Evolutionary conservation across 2,888 invertebrate genomes (phyloP).

Genomic region (Prionchulus punctatus): DNA sequence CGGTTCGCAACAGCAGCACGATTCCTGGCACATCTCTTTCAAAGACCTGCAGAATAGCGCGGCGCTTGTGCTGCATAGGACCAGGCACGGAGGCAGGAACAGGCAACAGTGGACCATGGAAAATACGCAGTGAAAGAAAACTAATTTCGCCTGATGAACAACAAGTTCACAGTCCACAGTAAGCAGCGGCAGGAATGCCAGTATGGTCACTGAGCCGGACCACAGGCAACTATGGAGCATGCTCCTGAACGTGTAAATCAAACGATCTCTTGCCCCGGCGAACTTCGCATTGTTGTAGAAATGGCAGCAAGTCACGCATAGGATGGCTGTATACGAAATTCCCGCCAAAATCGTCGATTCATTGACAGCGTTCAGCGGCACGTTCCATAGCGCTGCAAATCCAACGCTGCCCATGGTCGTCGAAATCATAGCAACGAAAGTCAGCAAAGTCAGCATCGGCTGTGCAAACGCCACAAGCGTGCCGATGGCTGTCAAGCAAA

Average conservation of each 20-base stretch:
- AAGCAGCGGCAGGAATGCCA: constrained; percentile 20
- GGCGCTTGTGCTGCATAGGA: neutral
- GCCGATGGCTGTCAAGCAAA: too few species aligned
- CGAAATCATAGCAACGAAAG: neutral
- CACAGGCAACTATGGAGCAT: neutral
- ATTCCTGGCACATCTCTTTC: neutral
- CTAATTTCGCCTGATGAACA: constrained; percentile 20
- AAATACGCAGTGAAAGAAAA: constrained; percentile 15
- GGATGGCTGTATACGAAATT: constrained; percentile 15
- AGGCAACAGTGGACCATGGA: constrained; percentile 15
- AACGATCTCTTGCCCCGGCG: too few species aligned
- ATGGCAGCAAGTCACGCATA: constrained; percentile 24
- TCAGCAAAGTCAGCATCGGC: constrained; percentile 14
- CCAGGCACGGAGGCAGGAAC: constrained; percentile 6
- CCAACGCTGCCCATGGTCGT: constrained; percentile 20
- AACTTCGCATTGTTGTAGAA: too few species aligned
- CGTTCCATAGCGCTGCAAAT: constrained; percentile 18
- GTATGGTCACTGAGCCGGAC: constrained; percentile 14
- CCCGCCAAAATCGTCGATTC: constrained; percentile 14
- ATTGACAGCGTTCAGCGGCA: constrained; percentile 26
- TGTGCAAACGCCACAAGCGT: constrained; percentile 20
- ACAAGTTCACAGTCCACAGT: constrained; percentile 21
- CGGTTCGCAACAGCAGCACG: constrained; percentile 15
- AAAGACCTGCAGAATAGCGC: neutral
- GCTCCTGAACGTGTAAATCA: too few species aligned